Base-by-base conservation (phyloP, 2,888 invertebrate genomes). In the Caenorhabditis imperialis region DNA sequence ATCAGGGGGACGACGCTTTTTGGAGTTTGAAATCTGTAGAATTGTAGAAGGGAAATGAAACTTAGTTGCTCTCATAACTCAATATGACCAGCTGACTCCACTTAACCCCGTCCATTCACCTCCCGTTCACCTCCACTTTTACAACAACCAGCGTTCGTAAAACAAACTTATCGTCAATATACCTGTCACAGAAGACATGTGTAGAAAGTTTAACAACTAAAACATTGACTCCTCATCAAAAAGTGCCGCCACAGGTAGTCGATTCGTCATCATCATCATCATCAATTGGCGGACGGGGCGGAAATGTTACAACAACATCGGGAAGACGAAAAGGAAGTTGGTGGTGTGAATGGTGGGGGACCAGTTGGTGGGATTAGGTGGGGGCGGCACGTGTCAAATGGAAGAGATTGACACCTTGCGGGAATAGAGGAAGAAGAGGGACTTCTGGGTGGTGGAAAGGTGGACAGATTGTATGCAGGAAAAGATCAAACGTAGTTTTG, bases 231-330 rank as follows among this genome's bases (percentile, higher is more conserved):
- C n/a, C n/a, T n/a, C n/a, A n/a, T n/a, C n/a, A 67, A 58, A 57
- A 67, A 57, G 25, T 20, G 6, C 47, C 62, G 18, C 47, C 62
- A 23, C 16, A 33, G 30, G 14, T 42, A 22, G 38, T 47, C 33
- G 30, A 30, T 23, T 47, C 22, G 44, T 50, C 60, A 50, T 60
- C 60, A 35, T 23, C 27, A 18, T 40, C 27, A 20, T 14, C 40
- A 25, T 38, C 37, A 37, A 44, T 42, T 55, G 50, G 42, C 50
- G 42, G 40, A 55, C n/a, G 30, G 6, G 30, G 6, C 30, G 40
- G 42, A 58, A 67, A 57, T 55, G 67, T 67, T 67, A 67, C 67
- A 67, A 58, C 67, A 65, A 65, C 45, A 67, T 57, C 57, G 44
- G 50, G 57, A 57, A 50, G 67, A 50, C 51, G 67, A 44, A 55